Evolutionary conservation across 2,888 invertebrate genomes (phyloP), one percentile per base, ranked within the genome.

Genomic region (Andrena chrysosceles): DNA sequence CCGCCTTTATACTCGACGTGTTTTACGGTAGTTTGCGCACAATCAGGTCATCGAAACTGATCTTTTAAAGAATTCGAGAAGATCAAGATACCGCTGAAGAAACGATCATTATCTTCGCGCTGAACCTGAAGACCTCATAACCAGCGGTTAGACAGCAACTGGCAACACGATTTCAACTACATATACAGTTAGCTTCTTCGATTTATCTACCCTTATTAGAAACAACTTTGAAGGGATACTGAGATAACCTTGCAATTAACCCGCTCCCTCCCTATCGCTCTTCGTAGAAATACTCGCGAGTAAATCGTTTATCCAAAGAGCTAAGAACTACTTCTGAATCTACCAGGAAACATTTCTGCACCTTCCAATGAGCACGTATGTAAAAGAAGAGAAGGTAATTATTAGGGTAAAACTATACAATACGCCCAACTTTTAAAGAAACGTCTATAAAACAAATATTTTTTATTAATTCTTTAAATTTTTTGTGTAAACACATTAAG

Each of bases 181-280:
- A 26, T 10, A 0, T 42, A 66, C 64, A 56, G 71, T 71, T 49
- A 63, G 66, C 83, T 77, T n/a, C 78, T 62, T n/a, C 81, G 26
- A 75, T 79, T 64, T 86, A 76, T 85, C 80, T 71, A 56, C 68
- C 64, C 54, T 77, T 73, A 63, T 80, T 81, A 80, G 70, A 68
- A 77, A 59, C 62, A 71, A 31, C 77, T 54, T 26, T 56, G 75
- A 52, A 62, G 33, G 75, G 79, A 86, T 76, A 75, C 72, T 67
- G 74, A 63, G 83, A 86, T 77, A 74, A 74, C 67, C 75, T 64
- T 54, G 69, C 83, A 80, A 87, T 85, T 83, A 85, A 87, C 77
- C 72, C 62, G 1, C 13, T 13, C 42, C 42, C 16, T 42, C 4
- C 5, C 1, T 42, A 13, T 13, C 16, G 42, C 42, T 42, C 42